Percentiles rank a stretch among this genome's conserved stretches.
These are phyloP conservation scores for Grammomys surdaster DNA, from an alignment of 2,113 vertebrate species.

Conservation along the genomic window DNA sequence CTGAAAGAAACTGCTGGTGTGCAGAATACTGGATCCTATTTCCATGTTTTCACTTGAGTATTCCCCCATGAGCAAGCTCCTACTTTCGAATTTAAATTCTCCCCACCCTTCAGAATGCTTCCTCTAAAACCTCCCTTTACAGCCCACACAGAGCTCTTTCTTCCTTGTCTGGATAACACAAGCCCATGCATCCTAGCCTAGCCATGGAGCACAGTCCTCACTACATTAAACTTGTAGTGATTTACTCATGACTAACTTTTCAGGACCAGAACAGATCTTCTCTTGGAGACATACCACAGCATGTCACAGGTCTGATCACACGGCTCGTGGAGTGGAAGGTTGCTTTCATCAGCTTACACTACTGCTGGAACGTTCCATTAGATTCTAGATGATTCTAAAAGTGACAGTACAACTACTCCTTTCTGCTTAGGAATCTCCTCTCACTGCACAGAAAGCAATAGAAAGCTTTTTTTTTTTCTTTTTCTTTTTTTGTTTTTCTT, in stretches of 20 bases:
- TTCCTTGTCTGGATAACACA: background rate
- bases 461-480: background rate
- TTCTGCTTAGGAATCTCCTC: background rate
- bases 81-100: constrained; percentile 1
- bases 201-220: background rate
- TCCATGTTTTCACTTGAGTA: background rate
- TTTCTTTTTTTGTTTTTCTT: no score
- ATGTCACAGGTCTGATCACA: background rate
- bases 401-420: background rate
- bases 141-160: background rate
- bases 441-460: background rate
- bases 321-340: background rate
- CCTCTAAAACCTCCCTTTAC: background rate
- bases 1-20: constrained; percentile 26
- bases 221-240: background rate
- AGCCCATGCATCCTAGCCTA: background rate
- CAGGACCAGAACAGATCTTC: background rate
- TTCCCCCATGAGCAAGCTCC: constrained; percentile 11
- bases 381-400: background rate
- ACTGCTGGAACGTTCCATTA: background rate
- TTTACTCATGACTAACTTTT: background rate
- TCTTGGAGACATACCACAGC: background rate
- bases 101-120: background rate
- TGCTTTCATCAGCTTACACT: constrained; percentile 15
- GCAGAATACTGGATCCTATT: background rate